Percentiles rank a stretch among this genome's conserved stretches.
Conservation (phyloP, 1,140 invertebrate genomes). For the Hypsibius dujardini region DNA sequence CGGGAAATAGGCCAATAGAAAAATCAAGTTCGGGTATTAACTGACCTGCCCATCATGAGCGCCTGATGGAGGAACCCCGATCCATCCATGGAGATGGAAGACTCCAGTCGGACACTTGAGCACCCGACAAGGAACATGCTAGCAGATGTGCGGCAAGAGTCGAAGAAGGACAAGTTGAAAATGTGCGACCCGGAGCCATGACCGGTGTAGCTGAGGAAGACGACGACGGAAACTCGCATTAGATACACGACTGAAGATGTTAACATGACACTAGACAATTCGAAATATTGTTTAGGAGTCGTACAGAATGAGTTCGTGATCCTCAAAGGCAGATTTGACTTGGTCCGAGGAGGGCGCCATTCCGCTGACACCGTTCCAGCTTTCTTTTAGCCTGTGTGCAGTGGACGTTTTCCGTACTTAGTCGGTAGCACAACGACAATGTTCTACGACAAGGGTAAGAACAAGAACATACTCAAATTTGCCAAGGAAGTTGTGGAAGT, state of each 20-base stretch:
- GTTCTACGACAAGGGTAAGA: too few species aligned
- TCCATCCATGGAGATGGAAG: not conserved
- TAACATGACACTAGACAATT: not conserved
- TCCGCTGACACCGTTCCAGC: not conserved
- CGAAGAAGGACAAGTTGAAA: conserved; percentile 1
- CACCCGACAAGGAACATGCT: not conserved
- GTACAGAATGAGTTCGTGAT: not conserved
- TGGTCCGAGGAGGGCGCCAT: not conserved
- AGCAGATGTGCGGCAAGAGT: not conserved
- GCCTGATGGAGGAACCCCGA: not conserved
- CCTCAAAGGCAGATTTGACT: not conserved
- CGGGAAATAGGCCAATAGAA: too few species aligned
- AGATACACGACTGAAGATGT: too few species aligned
- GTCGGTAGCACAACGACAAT: not conserved
- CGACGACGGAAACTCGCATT: not conserved
- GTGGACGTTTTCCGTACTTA: not conserved
- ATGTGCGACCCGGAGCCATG: not conserved
- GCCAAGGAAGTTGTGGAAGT: not conserved
- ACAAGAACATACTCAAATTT: too few species aligned
- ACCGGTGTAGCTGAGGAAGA: not conserved
- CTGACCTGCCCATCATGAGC: not conserved
- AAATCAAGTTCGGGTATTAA: not conserved
- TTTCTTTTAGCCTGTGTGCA: not conserved
- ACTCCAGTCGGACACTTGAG: not conserved
- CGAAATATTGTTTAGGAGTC: not conserved